A percentile compares a stretch with the other conserved stretches of the same genome.
phyloP scores from a whole-genome alignment of 2,888 invertebrate genomes.

The Silvanus unidentatus region DNA sequence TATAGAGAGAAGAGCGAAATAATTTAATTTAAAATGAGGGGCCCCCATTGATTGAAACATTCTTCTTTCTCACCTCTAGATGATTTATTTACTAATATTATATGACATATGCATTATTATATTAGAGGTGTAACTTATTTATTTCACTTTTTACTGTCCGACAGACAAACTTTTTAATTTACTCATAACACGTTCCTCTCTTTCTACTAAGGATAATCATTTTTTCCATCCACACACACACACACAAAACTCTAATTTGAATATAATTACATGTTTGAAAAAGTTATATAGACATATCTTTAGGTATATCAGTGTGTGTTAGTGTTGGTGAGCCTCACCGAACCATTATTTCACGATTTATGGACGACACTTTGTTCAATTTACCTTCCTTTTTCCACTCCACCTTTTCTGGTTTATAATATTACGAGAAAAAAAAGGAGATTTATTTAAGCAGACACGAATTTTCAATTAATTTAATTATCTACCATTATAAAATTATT shows the following conservation, averaged over 20 bases:
- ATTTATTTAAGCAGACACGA: constrained; percentile 18
- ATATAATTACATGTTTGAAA: constrained; percentile 29
- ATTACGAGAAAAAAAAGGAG: no score
- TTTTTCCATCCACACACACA: no score
- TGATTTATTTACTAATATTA: constrained; percentile 32
- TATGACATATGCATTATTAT: background rate
- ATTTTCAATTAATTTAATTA: constrained; percentile 19
- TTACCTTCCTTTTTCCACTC: constrained; percentile 2
- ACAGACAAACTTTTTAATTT: no score
- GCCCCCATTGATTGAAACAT: constrained; percentile 35
- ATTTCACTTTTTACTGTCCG: no score
- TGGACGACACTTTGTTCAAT: constrained; percentile 10
- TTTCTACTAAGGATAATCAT: no score
- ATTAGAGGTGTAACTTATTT: no score
- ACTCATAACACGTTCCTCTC: no score
- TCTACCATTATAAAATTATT: background rate
- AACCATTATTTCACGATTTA: constrained; percentile 23
- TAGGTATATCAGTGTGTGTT: constrained; percentile 9
- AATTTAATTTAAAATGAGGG: constrained; percentile 41
- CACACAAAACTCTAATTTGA: constrained; percentile 22
- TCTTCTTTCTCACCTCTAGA: constrained; percentile 35
- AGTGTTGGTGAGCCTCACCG: constrained; percentile 12
- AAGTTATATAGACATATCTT: constrained; percentile 16
- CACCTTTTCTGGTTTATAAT: no score
- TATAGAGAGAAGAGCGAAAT: constrained; percentile 20